These are phyloP conservation scores for Trachops cirrhosus DNA, from an alignment of 2,797 vertebrate genomes.

Conservation along the genomic window DNA sequence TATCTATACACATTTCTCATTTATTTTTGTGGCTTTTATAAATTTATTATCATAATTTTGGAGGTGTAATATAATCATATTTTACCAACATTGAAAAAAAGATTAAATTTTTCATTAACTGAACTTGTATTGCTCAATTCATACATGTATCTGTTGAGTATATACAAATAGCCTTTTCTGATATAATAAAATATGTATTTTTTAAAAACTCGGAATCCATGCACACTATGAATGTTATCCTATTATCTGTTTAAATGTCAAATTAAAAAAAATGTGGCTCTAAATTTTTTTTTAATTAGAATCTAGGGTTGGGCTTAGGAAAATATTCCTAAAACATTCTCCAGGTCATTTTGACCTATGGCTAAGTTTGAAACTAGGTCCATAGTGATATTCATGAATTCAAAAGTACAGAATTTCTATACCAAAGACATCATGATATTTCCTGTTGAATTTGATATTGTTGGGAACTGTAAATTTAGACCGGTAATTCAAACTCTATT, in stretches of 20 bases:
- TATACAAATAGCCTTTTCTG: neutral
- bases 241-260: neutral
- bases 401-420: neutral
- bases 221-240: neutral
- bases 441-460: neutral
- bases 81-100: neutral
- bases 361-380: neutral
- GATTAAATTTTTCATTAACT: neutral
- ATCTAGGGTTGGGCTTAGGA: neutral
- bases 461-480: neutral
- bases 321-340: neutral
- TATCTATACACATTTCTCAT: neutral
- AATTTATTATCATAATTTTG: neutral
- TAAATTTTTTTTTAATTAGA: neutral
- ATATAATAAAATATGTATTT: neutral
- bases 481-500: neutral
- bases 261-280: neutral
- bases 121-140: neutral
- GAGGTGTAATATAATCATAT: neutral
- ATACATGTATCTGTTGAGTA: neutral
- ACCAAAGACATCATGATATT: neutral
- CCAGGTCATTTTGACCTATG: neutral
- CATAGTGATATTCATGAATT: neutral
- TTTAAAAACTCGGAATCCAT: neutral
- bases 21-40: neutral